Percentiles rank a stretch among this genome's conserved stretches.
Evolutionary conservation across 2,113 vertebrate genomes (phyloP).

Genomic region (Centropus unirufus): DNA sequence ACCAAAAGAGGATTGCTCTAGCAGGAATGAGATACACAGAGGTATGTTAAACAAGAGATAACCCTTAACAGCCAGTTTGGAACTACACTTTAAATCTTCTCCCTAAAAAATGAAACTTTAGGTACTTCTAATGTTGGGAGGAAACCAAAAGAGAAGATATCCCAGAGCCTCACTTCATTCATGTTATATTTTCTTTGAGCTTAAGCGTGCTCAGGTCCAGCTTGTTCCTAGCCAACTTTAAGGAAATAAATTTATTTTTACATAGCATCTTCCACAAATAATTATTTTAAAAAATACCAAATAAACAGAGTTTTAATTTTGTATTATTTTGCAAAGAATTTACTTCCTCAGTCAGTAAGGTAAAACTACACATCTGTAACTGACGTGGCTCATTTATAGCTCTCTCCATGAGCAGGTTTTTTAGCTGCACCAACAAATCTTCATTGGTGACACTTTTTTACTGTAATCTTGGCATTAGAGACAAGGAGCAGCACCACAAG

Average conservation of each 20-base stretch:
- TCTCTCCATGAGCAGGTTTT: neutral
- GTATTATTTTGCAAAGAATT: neutral
- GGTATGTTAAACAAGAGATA: neutral
- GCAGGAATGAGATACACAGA: neutral
- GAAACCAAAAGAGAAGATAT: neutral
- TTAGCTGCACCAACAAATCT: neutral
- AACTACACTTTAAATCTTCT: neutral
- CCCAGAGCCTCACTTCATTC: neutral
- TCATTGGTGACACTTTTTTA: neutral
- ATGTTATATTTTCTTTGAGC: neutral
- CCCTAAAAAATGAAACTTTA: fast-evolving
- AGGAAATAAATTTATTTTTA: neutral
- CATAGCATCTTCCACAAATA: neutral
- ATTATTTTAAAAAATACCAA: neutral
- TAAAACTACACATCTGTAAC: neutral
- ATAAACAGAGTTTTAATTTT: neutral
- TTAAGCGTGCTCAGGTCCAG: neutral
- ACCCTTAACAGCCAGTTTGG: neutral
- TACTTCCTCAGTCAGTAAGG: neutral
- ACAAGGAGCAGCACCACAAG: neutral
- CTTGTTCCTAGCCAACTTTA: neutral
- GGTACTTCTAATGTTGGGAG: neutral
- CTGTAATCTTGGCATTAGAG: neutral
- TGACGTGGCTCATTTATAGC: neutral
- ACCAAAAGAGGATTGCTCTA: neutral